Evolutionary conservation across 2,797 vertebrate species (phyloP), one percentile per base, ranked within the genome.

Genomic region (Serranus cabrilla): DNA sequence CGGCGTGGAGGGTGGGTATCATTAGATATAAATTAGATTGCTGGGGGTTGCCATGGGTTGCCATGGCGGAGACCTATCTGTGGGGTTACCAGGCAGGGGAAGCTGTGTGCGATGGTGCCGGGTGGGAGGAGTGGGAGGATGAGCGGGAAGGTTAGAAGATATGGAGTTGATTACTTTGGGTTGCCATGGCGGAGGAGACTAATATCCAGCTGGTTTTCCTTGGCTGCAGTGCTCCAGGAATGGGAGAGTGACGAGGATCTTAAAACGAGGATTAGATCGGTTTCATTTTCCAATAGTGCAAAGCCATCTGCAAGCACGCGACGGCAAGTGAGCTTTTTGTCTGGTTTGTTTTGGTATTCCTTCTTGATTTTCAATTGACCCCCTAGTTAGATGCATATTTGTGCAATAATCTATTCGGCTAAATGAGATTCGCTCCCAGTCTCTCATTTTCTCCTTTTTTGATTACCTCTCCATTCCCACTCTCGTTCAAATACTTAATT

Each of bases 131-230:
- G 90, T 92, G 89, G 90, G 87, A 56, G 87, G 74, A 78, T 74
- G 88, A 89, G 76, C 56, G 46, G 74, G 74, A 87, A 89, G 85
- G 87, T 90, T 86, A 87, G 82, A 86, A 80, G 88, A 91, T 85
- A 90, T 74, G 80, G 90, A 91, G 89, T 90, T 93, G 93, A 95
- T 95, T 94, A 91, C 90, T 91, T 91, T 76, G 81, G 81, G 89
- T 92, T 93, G 92, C 90, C 80, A 90, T 92, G 89, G 85, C 42
- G 68, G 89, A 84, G 66, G 83, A 89, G 76, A 87, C 79, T 52
- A 86, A 86, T 88, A 90, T 89, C 81, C 82, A 87, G 85, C 79
- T 85, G 85, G 80, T 86, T 83, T 72, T 78, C 54, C 47, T 76
- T 77, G 62, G 82, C 83, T 67, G 76, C 50, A 12, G 65, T 46